Evolutionary conservation across 1,140 invertebrate species (phyloP).

Genomic region (Kradibia gibbosae): DNA sequence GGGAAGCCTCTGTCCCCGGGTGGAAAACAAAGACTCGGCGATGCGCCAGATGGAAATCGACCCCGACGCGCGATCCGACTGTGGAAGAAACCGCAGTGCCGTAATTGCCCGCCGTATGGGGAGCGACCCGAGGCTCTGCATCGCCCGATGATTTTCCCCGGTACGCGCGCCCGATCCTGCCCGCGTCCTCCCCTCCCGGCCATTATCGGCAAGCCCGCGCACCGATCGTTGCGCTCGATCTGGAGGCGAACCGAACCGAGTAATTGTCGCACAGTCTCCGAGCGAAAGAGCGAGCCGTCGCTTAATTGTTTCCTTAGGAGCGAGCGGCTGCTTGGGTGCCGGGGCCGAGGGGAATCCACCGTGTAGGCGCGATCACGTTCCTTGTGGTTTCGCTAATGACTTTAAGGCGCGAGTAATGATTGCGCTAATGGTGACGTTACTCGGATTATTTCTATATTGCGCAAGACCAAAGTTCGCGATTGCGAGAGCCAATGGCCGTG

Average conservation of each 20-base stretch:
- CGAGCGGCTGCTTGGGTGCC: too few species aligned
- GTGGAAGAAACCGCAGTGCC: background rate
- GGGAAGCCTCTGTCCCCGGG: background rate
- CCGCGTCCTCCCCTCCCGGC: too few species aligned
- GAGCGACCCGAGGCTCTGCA: slow-evolving; percentile 6
- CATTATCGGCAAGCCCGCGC: too few species aligned
- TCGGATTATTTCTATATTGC: background rate
- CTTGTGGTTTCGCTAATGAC: background rate
- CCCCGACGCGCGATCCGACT: background rate
- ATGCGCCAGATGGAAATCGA: slow-evolving; percentile 44
- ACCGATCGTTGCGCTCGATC: too few species aligned
- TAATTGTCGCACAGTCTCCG: too few species aligned
- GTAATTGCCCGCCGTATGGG: slow-evolving; percentile 30
- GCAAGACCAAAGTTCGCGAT: too few species aligned
- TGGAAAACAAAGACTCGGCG: slow-evolving; percentile 24
- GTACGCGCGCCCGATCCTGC: slow-evolving; percentile 44
- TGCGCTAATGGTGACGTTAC: background rate
- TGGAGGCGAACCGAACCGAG: too few species aligned
- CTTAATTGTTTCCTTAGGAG: too few species aligned
- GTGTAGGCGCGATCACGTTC: background rate
- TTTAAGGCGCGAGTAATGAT: background rate
- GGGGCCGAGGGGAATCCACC: too few species aligned
- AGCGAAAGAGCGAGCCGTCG: too few species aligned
- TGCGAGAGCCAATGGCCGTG: background rate
- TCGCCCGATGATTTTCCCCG: background rate